phyloP scores from a whole-genome alignment of 2,888 invertebrate species.

The Pyrgus malvae region DNA sequence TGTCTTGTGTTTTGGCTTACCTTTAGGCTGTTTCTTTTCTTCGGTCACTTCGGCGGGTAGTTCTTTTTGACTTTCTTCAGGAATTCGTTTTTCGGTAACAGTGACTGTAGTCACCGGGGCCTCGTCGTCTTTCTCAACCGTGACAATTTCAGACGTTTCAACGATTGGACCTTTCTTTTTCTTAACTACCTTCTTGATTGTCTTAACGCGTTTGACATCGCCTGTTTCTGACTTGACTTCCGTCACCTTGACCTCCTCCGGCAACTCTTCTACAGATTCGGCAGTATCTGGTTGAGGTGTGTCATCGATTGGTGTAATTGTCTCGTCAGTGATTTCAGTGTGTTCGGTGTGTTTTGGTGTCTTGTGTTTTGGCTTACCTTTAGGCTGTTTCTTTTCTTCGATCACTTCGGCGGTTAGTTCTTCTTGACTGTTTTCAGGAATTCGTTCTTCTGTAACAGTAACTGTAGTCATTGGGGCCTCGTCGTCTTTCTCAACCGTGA shows the following conservation, averaged over 20 bases:
- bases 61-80: too few relatives aligned
- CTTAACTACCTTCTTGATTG: conserved; percentile 41
- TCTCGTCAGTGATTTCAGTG: background rate
- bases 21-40: too few relatives aligned
- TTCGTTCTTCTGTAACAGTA: background rate
- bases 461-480: background rate
- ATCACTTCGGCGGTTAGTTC: background rate
- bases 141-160: conserved; percentile 41
- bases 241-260: too few relatives aligned
- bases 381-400: conserved; percentile 35
- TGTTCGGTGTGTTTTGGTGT: conserved; percentile 17
- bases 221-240: too few relatives aligned
- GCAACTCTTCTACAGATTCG: too few relatives aligned
- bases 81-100: too few relatives aligned
- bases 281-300: background rate
- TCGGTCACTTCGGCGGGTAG: too few relatives aligned
- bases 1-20: too few relatives aligned
- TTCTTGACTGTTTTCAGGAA: background rate
- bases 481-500: too few relatives aligned
- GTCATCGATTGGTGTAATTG: background rate
- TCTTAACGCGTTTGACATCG: conserved; percentile 9
- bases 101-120: conserved; percentile 39
- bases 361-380: conserved; percentile 43
- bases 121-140: conserved; percentile 35
- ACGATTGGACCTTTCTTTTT: conserved; percentile 40